Base-by-base conservation (phyloP, 37 sponge, comb jelly and placozoan species). In the Haliclona indistincta region DNA sequence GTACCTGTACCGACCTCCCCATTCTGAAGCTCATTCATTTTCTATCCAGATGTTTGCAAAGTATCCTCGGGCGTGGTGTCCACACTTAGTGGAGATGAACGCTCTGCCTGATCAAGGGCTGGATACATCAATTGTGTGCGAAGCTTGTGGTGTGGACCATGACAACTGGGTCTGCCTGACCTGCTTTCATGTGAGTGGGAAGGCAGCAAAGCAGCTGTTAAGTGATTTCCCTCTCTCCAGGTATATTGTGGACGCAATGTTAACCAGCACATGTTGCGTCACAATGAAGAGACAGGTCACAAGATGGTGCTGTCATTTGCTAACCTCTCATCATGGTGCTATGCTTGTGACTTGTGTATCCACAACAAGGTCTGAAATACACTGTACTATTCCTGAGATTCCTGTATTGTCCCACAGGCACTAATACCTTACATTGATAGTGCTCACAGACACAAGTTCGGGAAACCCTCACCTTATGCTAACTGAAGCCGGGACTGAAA, bases 301-400 rank as follows among this genome's bases (percentile, higher is more conserved):
- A 81, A 66, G 2, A 22, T 92, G 56, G 77, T 58, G 22, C 75
- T 93, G 53, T 89, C 94, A 3, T 76, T 82, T 38, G 76, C 91
- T 55, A 93, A 93, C 54, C 63, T 96, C 13, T 89, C 93, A 15
- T 89, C 90, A 19, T 96, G 97, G 97, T 96, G 97, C 74, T 96
- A 84, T 64, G 44, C 56, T 43, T 96, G 97, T 77, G 97, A 96
- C 51, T 43, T 66, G 58, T 96, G 93, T 75, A 60, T 96, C 32
- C 45, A 96, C 83, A 79, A 94, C n/a, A n/a, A n/a, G n/a, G n/a
- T n/a, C n/a, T n/a, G n/a, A n/a, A n/a, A n/a, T n/a, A n/a, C n/a
- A n/a, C n/a, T n/a, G n/a, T n/a, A n/a, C n/a, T n/a, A n/a, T n/a
- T n/a, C n/a, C n/a, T n/a, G n/a, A n/a, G n/a, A n/a, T n/a, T n/a